These are phyloP conservation scores for Characodon lateralis DNA, from an alignment of 2,797 vertebrate species.

Conservation along the genomic window DNA sequence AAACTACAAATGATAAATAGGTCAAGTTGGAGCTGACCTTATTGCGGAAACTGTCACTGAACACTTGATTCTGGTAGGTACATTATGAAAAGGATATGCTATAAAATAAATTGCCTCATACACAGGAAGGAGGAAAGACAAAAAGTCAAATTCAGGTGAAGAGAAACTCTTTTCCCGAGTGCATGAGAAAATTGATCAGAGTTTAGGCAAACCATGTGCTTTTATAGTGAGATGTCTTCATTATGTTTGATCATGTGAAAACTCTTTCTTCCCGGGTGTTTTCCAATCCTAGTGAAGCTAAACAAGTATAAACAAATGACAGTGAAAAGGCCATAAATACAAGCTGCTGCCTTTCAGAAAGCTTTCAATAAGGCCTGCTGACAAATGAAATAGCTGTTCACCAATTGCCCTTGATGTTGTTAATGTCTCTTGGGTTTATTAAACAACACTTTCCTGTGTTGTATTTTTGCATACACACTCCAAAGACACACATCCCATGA, in stretches of 20 bases:
- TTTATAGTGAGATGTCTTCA: constrained; percentile 2
- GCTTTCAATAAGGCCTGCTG: constrained; percentile 69
- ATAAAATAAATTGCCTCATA: background rate
- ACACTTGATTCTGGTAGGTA: background rate
- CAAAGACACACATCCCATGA: constrained; percentile 37
- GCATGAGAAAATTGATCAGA: background rate
- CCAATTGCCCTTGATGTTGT: constrained; percentile 68
- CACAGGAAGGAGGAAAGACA: background rate
- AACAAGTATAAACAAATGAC: constrained; percentile 62
- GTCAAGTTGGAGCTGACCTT: background rate
- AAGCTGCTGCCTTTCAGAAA: constrained; percentile 64
- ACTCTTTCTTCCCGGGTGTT: constrained; percentile 14
- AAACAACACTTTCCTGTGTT: constrained; percentile 67
- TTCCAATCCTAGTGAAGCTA: constrained; percentile 31
- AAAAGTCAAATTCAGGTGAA: background rate
- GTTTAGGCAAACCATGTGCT: background rate
- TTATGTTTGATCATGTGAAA: constrained; percentile 9
- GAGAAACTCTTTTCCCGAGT: background rate
- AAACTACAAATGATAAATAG: background rate
- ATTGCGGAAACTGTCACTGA: background rate
- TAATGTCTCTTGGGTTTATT: constrained; percentile 77
- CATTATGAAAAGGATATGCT: background rate
- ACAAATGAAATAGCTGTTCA: constrained; percentile 73
- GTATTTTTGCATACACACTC: constrained; percentile 55
- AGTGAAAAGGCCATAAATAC: constrained; percentile 66